Conservation (phyloP, 2,113 vertebrate genomes). For the Poecile atricapillus region DNA sequence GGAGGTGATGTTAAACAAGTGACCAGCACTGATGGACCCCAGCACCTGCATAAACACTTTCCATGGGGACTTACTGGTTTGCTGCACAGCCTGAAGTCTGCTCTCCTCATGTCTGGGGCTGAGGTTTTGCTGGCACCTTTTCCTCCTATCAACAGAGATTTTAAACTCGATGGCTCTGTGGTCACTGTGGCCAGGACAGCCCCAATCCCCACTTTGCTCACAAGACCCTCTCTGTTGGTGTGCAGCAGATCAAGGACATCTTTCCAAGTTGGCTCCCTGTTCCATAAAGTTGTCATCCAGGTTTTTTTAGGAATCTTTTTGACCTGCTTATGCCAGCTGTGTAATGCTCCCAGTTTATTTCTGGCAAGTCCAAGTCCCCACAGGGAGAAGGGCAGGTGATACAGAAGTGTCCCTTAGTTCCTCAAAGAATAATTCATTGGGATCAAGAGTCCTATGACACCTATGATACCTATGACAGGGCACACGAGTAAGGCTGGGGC, state of each 20-base stretch:
- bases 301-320: neutral
- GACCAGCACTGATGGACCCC: neutral
- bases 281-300: neutral
- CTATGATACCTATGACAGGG: neutral
- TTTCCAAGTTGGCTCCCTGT: neutral
- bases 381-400: neutral
- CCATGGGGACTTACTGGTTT: neutral
- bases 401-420: neutral
- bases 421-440: neutral
- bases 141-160: neutral
- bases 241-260: neutral
- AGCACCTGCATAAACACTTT: neutral
- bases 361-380: neutral
- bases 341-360: neutral
- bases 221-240: neutral
- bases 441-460: too few species aligned
- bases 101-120: neutral
- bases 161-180: rapidly evolving
- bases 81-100: neutral
- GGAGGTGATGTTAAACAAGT: neutral
- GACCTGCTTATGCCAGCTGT: neutral
- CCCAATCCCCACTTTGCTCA: neutral
- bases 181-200: neutral
- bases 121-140: neutral
- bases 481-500: neutral